A percentile compares a stretch with the other conserved stretches of the same genome.
Conservation (phyloP, 2,113 vertebrate species). For the Carettochelys insculpta region DNA sequence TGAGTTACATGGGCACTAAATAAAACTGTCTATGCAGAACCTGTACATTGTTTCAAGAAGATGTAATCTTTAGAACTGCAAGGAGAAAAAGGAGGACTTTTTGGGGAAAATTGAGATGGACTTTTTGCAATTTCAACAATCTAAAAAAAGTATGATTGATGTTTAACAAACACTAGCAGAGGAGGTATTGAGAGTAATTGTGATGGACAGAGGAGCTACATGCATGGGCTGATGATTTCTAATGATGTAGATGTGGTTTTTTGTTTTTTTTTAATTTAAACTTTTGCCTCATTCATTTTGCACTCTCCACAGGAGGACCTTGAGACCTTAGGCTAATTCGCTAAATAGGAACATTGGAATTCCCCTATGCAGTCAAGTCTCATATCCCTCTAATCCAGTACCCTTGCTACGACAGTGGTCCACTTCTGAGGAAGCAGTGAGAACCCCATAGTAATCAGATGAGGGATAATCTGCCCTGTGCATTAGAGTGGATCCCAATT, state of each 20-base stretch:
- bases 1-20: background rate
- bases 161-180: slow-evolving; percentile 21
- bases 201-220: background rate
- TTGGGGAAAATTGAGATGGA: background rate
- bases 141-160: background rate
- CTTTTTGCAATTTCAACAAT: background rate
- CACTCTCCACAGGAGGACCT: slow-evolving; percentile 25
- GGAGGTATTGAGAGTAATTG: slow-evolving; percentile 4
- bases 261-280: background rate
- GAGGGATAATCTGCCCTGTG: slow-evolving; percentile 57
- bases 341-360: background rate
- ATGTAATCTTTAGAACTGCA: background rate
- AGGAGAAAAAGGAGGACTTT: background rate
- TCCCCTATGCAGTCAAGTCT: accelerated
- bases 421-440: slow-evolving; percentile 34
- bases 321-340: background rate
- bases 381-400: background rate
- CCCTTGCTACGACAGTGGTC: slow-evolving; percentile 29
- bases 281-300: slow-evolving; percentile 1
- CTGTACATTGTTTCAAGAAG: background rate
- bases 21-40: background rate
- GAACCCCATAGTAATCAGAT: slow-evolving; percentile 32
- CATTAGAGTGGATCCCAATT: slow-evolving; percentile 3
- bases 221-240: background rate
- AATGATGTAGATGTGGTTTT: background rate